A percentile compares a stretch with the other conserved stretches of the same genome.
Conservation (phyloP, 2,113 vertebrate genomes). For the Oryzias woworae region DNA sequence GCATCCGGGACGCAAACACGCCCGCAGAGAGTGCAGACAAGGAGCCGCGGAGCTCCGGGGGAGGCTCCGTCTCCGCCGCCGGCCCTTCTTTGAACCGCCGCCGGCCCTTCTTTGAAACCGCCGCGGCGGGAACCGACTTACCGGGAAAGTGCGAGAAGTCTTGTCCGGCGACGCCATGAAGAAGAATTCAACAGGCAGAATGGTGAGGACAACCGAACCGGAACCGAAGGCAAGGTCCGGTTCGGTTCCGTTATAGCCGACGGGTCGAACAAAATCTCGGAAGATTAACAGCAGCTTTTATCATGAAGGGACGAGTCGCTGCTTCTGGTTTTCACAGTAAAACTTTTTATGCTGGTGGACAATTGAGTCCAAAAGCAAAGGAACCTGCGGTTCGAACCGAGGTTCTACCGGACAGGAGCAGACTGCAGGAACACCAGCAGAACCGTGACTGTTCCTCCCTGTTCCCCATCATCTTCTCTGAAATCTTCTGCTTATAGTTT, state of each 20-base stretch:
- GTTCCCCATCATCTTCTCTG: too few relatives aligned
- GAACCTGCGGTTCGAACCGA: too few relatives aligned
- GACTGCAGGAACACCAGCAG: too few relatives aligned
- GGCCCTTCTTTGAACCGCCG: constrained; percentile 6
- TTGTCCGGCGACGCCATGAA: constrained; percentile 38
- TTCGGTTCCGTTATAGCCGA: not conserved
- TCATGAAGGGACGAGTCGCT: constrained; percentile 37
- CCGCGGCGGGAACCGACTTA: not conserved
- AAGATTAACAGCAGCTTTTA: constrained; percentile 36
- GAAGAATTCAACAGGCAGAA: constrained; percentile 57
- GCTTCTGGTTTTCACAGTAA: constrained; percentile 53
- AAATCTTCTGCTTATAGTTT: too few relatives aligned
- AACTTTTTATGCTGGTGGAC: too few relatives aligned
- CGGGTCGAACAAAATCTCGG: constrained; percentile 38
- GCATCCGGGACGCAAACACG: constrained; percentile 6
- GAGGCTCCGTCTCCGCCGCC: constrained; percentile 11
- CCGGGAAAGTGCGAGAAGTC: constrained; percentile 36
- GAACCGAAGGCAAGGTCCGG: too few relatives aligned
- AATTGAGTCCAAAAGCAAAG: too few relatives aligned
- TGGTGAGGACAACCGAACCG: constrained; percentile 44
- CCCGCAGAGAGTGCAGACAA: not conserved
- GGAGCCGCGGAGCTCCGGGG: constrained; percentile 25
- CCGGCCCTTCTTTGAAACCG: not conserved
- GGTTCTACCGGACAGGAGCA: too few relatives aligned
- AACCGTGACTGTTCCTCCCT: too few relatives aligned